Percentiles rank a stretch among this genome's conserved stretches.
Evolutionary conservation across 1,140 invertebrate species (phyloP).

Genomic region (Maconellicoccus hirsutus): DNA sequence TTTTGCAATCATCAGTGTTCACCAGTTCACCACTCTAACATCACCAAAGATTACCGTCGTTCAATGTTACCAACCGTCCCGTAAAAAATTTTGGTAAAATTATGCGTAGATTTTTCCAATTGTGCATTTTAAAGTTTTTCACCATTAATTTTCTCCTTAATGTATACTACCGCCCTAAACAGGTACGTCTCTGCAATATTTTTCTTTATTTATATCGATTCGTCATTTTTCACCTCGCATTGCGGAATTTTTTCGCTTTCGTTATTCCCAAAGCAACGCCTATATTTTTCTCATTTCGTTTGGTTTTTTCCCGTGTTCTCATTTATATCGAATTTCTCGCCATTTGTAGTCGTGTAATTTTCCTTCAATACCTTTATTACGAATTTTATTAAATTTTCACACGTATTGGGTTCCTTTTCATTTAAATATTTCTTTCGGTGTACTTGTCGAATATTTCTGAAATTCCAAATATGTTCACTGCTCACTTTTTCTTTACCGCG

Average conservation of each 20-base stretch:
- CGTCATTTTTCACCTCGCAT: background rate
- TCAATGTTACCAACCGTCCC: too few relatives aligned
- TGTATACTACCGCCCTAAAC: background rate
- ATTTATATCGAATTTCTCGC: background rate
- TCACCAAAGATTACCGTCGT: too few relatives aligned
- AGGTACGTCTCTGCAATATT: background rate
- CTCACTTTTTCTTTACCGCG: too few relatives aligned
- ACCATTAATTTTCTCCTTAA: background rate
- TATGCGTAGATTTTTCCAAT: too few relatives aligned
- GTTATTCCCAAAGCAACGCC: conserved; percentile 1
- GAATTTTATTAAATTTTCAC: background rate
- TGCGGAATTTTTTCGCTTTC: background rate
- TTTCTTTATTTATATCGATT: background rate
- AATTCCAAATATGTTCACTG: too few relatives aligned
- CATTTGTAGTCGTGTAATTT: background rate
- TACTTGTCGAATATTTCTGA: too few relatives aligned
- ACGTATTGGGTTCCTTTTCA: background rate
- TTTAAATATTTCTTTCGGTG: too few relatives aligned
- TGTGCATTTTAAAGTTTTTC: too few relatives aligned
- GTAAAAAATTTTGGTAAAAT: too few relatives aligned
- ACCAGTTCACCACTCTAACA: too few relatives aligned
- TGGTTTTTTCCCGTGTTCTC: background rate
- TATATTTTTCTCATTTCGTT: background rate
- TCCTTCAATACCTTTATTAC: background rate
- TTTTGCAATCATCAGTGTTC: too few relatives aligned